These are phyloP conservation scores for Pelodiscus sinensis DNA, from an alignment of 2,113 vertebrate species.

Conservation along the genomic window DNA sequence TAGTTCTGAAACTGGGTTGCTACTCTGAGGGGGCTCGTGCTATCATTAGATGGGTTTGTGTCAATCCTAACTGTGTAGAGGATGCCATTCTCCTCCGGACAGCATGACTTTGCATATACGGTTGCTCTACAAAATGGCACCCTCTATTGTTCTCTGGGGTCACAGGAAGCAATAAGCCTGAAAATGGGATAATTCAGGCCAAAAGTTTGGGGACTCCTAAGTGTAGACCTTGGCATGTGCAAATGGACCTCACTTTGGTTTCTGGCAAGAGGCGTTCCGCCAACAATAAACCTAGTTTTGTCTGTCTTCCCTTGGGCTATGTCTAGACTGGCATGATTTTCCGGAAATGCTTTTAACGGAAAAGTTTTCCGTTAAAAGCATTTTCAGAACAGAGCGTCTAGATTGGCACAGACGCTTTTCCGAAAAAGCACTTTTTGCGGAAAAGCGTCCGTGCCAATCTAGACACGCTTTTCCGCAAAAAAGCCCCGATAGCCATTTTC, in stretches of 20 bases:
- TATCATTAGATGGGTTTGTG: background rate
- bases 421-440: too few relatives aligned
- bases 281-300: background rate
- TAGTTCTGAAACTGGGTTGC: background rate
- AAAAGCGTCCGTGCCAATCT: too few relatives aligned
- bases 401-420: too few relatives aligned
- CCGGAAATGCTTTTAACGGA: too few relatives aligned
- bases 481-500: too few relatives aligned
- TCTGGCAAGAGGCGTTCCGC: background rate
- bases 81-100: background rate
- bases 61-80: background rate
- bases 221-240: background rate
- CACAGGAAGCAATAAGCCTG: background rate
- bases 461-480: too few relatives aligned
- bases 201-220: background rate
- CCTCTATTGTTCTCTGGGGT: background rate
- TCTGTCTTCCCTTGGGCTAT: background rate
- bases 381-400: too few relatives aligned
- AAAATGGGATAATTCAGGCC: background rate
- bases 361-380: too few relatives aligned
- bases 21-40: background rate
- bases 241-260: background rate
- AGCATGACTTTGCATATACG: background rate
- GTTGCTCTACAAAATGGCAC: background rate
- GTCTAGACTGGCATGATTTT: too few relatives aligned